Conservation (phyloP, 2,113 vertebrate species). For the Ictalurus furcatus region DNA sequence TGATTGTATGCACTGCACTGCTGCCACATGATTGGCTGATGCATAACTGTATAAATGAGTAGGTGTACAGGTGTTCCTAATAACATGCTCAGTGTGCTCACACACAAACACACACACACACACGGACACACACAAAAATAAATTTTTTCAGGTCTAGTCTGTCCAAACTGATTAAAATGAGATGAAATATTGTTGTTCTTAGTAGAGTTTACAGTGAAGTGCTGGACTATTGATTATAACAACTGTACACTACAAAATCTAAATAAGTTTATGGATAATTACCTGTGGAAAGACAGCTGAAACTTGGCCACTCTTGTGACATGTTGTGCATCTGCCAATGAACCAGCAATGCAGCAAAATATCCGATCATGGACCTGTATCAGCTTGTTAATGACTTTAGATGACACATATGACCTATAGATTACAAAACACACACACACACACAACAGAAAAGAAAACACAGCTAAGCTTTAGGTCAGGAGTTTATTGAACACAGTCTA, state of each 20-base stretch:
- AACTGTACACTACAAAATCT: not conserved
- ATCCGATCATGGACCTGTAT: conserved; percentile 73
- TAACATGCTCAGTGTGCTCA: no score
- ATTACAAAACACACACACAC: not conserved
- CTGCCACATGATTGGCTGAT: not conserved
- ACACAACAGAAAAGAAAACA: not conserved
- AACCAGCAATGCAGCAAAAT: conserved; percentile 75
- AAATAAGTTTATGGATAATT: not conserved
- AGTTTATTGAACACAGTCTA: not conserved
- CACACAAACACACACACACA: no score
- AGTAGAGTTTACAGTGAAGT: not conserved
- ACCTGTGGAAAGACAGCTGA: conserved; percentile 74
- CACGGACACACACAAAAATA: not conserved
- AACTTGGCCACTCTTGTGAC: conserved; percentile 68
- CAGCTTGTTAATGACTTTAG: conserved; percentile 75
- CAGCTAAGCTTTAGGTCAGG: not conserved
- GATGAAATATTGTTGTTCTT: not conserved
- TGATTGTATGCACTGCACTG: not conserved
- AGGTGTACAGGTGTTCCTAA: not conserved
- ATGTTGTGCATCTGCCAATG: conserved; percentile 72
- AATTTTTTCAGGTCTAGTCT: no score
- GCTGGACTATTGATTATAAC: not conserved
- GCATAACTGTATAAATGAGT: no score
- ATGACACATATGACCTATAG: conserved; percentile 63
- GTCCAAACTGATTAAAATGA: not conserved